A percentile compares a stretch with the other conserved stretches of the same genome.
Evolutionary conservation across 2,113 vertebrate genomes (phyloP).

Genomic region (Oophaga pumilio): DNA sequence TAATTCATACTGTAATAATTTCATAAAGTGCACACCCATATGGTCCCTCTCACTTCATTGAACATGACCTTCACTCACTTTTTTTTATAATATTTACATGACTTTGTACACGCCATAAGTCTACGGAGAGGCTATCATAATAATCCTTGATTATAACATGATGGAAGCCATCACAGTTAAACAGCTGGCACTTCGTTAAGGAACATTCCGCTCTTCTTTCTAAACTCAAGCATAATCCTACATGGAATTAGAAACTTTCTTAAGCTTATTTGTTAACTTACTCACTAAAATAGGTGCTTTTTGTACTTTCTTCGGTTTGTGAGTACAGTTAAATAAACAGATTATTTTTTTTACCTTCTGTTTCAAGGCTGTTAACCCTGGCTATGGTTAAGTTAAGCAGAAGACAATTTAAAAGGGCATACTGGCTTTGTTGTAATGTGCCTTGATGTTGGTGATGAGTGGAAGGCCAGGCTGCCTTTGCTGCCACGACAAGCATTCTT

Average conservation of each 20-base stretch:
- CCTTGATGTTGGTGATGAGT: slow-evolving; percentile 64
- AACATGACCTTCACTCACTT: too few species aligned
- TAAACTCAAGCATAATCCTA: background rate
- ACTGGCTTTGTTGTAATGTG: slow-evolving; percentile 68
- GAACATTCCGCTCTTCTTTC: background rate
- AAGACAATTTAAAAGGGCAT: slow-evolving; percentile 68
- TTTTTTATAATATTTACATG: too few species aligned
- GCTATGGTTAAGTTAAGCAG: slow-evolving; percentile 62
- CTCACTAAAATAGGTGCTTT: background rate
- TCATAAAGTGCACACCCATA: too few species aligned
- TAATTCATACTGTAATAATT: too few species aligned
- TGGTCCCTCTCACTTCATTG: too few species aligned
- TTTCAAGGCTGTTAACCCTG: slow-evolving; percentile 62
- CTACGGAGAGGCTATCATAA: background rate
- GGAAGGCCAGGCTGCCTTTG: slow-evolving; percentile 64
- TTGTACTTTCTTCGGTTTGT: slow-evolving; percentile 53
- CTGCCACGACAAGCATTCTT: slow-evolving; percentile 65
- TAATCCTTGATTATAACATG: background rate
- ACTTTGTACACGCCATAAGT: background rate
- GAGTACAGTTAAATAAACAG: slow-evolving; percentile 66
- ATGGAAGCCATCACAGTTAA: background rate
- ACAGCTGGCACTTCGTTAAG: background rate
- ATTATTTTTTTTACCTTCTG: slow-evolving; percentile 51
- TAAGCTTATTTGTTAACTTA: slow-evolving; percentile 2
- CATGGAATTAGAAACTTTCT: background rate